A percentile compares a stretch with the other conserved stretches of the same genome.
Evolutionary conservation across 2,888 invertebrate species (phyloP).

Genomic region (Callyntrura guangdongensis): DNA sequence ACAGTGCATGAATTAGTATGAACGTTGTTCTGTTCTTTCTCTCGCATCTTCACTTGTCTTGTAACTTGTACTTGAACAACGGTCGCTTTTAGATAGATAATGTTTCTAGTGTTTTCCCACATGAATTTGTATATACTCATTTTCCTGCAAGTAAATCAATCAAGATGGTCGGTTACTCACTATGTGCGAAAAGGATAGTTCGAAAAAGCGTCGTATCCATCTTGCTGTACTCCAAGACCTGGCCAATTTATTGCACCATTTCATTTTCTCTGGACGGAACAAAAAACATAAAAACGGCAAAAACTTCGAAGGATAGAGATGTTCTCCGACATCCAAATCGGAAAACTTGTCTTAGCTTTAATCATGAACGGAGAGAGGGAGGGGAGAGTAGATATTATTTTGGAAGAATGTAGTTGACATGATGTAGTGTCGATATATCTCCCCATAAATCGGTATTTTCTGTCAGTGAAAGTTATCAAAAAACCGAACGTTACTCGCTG

Average conservation of each 20-base stretch:
- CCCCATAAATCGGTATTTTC: neutral
- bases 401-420: conserved; percentile 1
- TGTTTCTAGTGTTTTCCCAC: neutral
- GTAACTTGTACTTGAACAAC: neutral
- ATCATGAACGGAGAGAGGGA: conserved; percentile 53
- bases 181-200: neutral
- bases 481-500: neutral
- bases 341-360: conserved; percentile 71
- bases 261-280: conserved; percentile 65
- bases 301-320: neutral
- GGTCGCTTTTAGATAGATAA: neutral
- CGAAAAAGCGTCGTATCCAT: neutral
- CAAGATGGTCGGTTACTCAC: conserved; percentile 18
- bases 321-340: conserved; percentile 47
- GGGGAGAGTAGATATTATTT: neutral
- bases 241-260: conserved; percentile 74
- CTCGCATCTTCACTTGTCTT: neutral
- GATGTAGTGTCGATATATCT: neutral
- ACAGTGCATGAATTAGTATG: conserved; percentile 34
- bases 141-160: neutral
- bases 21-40: conserved; percentile 7
- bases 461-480: conserved; percentile 31
- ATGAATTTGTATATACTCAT: no score
- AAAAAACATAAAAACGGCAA: conserved; percentile 37
- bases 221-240: conserved; percentile 2